Conservation (phyloP, 2,113 vertebrate genomes). For the Globicephala melas region DNA sequence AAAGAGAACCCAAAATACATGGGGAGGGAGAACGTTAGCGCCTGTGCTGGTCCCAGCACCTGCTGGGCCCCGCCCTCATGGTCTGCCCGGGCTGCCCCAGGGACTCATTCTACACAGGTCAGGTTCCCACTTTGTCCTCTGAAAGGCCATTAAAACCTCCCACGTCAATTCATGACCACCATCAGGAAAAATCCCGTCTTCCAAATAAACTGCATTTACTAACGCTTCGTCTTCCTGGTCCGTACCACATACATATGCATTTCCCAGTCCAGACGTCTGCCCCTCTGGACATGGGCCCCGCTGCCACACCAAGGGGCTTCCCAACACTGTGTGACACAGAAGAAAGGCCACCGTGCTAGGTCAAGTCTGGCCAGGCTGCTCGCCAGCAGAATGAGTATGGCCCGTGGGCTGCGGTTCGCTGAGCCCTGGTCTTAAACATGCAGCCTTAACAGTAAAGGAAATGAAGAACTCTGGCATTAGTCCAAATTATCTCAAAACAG, state of each 20-base stretch:
- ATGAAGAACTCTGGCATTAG: neutral
- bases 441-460: neutral
- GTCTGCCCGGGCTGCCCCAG: neutral
- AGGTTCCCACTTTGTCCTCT: neutral
- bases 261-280: neutral
- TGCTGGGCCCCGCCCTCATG: neutral
- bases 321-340: fast-evolving
- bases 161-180: neutral
- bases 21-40: neutral
- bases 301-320: neutral
- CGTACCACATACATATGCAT: neutral
- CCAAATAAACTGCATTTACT: neutral
- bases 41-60: no score
- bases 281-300: neutral
- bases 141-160: neutral
- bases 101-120: neutral
- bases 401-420: no score
- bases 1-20: neutral
- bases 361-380: neutral
- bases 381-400: no score
- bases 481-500: neutral
- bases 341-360: neutral
- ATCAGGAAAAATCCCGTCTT: neutral
- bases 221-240: neutral
- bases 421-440: neutral